Base-by-base conservation (phyloP, 1,140 invertebrate genomes). In the Bacillus rossius region DNA sequence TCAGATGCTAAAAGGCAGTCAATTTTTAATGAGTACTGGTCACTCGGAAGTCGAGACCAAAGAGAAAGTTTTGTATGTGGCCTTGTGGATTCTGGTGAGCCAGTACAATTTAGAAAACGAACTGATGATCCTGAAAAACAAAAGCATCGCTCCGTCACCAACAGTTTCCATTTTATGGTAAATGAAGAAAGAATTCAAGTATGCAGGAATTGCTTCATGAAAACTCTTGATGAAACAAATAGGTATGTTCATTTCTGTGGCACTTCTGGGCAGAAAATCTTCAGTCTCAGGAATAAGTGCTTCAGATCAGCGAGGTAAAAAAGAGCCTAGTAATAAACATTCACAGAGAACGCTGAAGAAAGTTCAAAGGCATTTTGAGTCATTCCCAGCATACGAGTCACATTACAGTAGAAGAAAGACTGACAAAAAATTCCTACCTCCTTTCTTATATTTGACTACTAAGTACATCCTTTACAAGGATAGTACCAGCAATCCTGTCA, bases 391-490 rank as follows among this genome's bases (percentile, higher is more conserved):
- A 8, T 61, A 61, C 38, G 19, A 61, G 51, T 55, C 51, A 19
- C 43, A 61, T 34, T 61, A 61, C 19, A 55, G 53, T 7, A 4
- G 53, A 25, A 17, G 42, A 22, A 22, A 13, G 41, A 53, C 55
- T 45, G 25, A 61, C 43, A 61, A 53, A 40, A 61, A 53, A 41
- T 61, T 40, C 57, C 54, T 61, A 29, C 19, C 55, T 22, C 52
- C 59, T 25, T 47, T 57, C 42, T 43, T 61, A 10, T 42, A n/a
- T 14, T 57, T 61, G 16, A 29, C 47, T 50, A 61, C 34, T 40
- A 61, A 57, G 59, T 57, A 57, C 42, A 38, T 34, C 13, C 41
- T 61, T 20, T 57, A 61, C 40, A 41, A 42, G 13, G 42, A 60
- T 25, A 25, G 38, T 57, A 14, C 38, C 13, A 48, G 34, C 26